A percentile compares a stretch with the other conserved stretches of the same genome.
These are phyloP conservation scores for Leucoma salicis DNA, from an alignment of 2,888 invertebrate species.

Conservation along the genomic window DNA sequence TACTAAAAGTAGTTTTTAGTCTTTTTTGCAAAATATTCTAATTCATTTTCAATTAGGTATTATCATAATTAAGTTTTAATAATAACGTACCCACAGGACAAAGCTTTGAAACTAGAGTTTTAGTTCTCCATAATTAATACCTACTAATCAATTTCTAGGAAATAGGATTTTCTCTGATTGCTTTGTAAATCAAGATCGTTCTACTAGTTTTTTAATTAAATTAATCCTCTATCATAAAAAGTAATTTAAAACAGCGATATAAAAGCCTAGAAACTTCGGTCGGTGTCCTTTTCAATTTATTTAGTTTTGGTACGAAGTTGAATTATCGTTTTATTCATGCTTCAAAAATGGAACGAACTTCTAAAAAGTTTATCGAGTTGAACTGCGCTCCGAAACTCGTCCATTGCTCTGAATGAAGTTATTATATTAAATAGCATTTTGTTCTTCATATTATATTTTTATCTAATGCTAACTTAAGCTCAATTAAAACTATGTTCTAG, in stretches of 20 bases:
- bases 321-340: not conserved
- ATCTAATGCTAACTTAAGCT: no score
- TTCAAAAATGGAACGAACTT: not conserved
- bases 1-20: no score
- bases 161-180: not conserved
- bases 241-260: not conserved
- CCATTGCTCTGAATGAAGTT: not conserved
- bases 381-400: not conserved
- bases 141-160: slow-evolving; percentile 3
- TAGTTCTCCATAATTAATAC: no score
- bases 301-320: not conserved
- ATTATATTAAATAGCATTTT: not conserved
- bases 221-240: not conserved
- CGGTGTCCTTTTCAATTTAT: not conserved
- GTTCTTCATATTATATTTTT: not conserved
- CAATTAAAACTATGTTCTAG: no score
- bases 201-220: slow-evolving; percentile 20
- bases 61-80: no score
- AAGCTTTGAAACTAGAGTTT: no score
- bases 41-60: no score
- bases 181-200: not conserved
- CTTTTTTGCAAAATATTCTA: no score
- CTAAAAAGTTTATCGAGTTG: not conserved
- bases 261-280: slow-evolving; percentile 1
- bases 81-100: no score